phyloP scores from a whole-genome alignment of 2,888 invertebrate species.

The Macrostomum cliftonense region DNA sequence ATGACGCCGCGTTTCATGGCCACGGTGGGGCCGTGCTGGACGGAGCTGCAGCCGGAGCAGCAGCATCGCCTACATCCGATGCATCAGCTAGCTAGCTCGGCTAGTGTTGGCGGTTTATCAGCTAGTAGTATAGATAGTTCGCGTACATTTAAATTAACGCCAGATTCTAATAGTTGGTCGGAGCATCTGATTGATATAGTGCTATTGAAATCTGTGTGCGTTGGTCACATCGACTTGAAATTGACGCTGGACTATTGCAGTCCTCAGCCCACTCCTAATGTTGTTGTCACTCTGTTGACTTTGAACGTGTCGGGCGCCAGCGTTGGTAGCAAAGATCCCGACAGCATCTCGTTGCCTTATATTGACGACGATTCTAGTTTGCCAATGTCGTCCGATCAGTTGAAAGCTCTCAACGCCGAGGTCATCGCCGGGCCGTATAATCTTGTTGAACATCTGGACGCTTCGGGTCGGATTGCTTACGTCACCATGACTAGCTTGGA shows the following conservation, averaged over 20 bases:
- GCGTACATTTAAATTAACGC: too few species aligned
- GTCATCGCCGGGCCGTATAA: slow-evolving; percentile 71
- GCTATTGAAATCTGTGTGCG: slow-evolving; percentile 51
- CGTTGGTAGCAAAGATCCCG: too few species aligned
- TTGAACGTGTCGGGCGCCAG: too few species aligned
- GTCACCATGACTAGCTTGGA: slow-evolving; percentile 64
- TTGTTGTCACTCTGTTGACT: too few species aligned
- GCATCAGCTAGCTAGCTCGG: slow-evolving; percentile 39
- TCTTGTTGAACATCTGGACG: slow-evolving; percentile 58
- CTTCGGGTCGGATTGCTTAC: slow-evolving; percentile 63
- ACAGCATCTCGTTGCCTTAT: too few species aligned
- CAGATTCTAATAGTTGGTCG: slow-evolving; percentile 57
- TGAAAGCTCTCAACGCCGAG: slow-evolving; percentile 68
- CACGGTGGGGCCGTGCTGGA: slow-evolving; percentile 79
- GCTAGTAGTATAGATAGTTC: too few species aligned
- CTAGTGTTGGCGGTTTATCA: background rate
- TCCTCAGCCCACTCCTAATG: background rate
- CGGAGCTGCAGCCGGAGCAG: slow-evolving; percentile 72
- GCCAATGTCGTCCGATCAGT: slow-evolving; percentile 13
- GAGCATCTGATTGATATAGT: slow-evolving; percentile 76
- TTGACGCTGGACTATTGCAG: slow-evolving; percentile 54
- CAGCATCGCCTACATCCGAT: slow-evolving; percentile 70
- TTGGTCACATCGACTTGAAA: slow-evolving; percentile 74
- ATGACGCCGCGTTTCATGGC: slow-evolving; percentile 55
- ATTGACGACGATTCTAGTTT: too few species aligned